phyloP scores from a whole-genome alignment of 2,888 invertebrate genomes.

The Aspidiotus destructor region DNA sequence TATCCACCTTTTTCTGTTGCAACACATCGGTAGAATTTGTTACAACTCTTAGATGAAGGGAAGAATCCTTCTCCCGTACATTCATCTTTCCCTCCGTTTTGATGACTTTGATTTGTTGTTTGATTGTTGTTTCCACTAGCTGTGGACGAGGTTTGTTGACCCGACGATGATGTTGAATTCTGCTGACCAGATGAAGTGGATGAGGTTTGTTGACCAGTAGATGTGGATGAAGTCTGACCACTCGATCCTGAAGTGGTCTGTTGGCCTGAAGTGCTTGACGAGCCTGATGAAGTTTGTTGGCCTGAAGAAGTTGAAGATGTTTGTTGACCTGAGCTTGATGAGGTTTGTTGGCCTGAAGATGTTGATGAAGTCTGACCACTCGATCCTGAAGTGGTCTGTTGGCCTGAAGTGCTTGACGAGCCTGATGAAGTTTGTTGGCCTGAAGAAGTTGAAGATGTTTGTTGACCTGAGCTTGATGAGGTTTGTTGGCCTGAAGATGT shows the following conservation, averaged over 20 bases:
- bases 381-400: constrained; percentile 33
- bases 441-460: constrained; percentile 13
- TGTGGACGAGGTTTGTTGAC: constrained; percentile 15
- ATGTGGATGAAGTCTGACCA: constrained; percentile 26
- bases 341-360: constrained; percentile 14
- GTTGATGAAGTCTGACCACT: constrained; percentile 30
- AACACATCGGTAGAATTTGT: constrained; percentile 58
- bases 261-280: constrained; percentile 26
- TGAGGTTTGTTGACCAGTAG: constrained; percentile 34
- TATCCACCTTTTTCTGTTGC: constrained; percentile 45
- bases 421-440: constrained; percentile 34
- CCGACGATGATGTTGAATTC: constrained; percentile 33
- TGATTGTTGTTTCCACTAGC: constrained; percentile 10
- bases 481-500: constrained; percentile 32
- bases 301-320: constrained; percentile 28
- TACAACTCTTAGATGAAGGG: constrained; percentile 51
- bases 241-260: constrained; percentile 25
- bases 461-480: constrained; percentile 30
- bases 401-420: constrained; percentile 27
- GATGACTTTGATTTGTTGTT: constrained; percentile 6
- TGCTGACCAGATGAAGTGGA: constrained; percentile 30
- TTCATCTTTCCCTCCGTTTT: constrained; percentile 25
- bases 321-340: constrained; percentile 34
- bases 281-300: constrained; percentile 34
- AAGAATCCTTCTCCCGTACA: constrained; percentile 54